These are phyloP conservation scores for Acestrorhynchus altus DNA, from an alignment of 2,797 vertebrate genomes.

Conservation along the genomic window DNA sequence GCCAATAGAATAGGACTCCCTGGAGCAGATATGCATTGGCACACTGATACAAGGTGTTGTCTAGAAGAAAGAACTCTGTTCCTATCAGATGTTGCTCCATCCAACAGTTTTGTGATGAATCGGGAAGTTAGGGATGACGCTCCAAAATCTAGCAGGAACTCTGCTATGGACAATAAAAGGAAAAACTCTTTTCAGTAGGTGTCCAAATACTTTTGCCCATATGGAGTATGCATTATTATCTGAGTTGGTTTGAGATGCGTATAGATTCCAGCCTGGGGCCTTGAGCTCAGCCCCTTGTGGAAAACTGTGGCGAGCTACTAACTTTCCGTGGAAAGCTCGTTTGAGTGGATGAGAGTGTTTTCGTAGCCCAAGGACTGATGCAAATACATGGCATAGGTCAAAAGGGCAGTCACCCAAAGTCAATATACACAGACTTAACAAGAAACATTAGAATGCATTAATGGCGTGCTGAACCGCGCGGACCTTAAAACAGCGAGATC, in stretches of 20 bases:
- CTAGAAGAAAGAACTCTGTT: too few species aligned
- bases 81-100: too few species aligned
- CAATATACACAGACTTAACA: constrained; percentile 9
- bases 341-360: constrained; percentile 21
- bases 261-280: not conserved
- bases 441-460: constrained; percentile 8
- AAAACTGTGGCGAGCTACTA: not conserved
- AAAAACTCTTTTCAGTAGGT: too few species aligned
- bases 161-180: too few species aligned
- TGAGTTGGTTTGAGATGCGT: not conserved
- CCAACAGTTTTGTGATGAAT: too few species aligned
- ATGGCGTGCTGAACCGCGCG: not conserved
- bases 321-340: not conserved
- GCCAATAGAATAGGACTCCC: too few species aligned
- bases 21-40: too few species aligned
- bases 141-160: too few species aligned
- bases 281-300: not conserved
- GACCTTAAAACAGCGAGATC: not conserved
- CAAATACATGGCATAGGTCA: constrained; percentile 21
- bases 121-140: too few species aligned
- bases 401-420: constrained; percentile 5
- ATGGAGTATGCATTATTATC: not conserved
- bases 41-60: too few species aligned
- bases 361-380: not conserved
- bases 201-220: too few species aligned